Base-by-base conservation (phyloP, 2,797 vertebrate genomes). In the Enteromius afrohamiltoni region DNA sequence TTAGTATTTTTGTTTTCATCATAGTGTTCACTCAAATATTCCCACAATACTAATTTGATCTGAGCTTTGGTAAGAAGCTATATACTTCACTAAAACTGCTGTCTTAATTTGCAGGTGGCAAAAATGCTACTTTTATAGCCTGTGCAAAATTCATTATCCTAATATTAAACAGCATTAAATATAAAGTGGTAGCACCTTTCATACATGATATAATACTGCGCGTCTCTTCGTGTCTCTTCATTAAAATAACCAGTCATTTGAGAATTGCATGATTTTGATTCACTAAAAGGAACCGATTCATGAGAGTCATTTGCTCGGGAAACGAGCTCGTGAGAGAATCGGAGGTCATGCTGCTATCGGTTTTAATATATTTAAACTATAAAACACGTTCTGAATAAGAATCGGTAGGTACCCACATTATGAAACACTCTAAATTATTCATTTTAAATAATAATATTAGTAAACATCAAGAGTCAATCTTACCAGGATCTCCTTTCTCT, bases 401-500 rank as follows among this genome's bases (percentile, higher is more conserved):
- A 71, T 8, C 6, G 16, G 16, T 49, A 5, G 7, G 23, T 73
- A 21, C 4, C 17, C 26, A 45, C 14, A 26, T 17, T 21, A 19
- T n/a, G 16, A 53, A 75, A 13, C 19, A 55, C 19, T 8, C 19
- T 1, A 9, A 51, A 21, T 53, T 0, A 7, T 21, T 53, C 13
- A 37, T 75, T 58, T 58, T 23, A 55, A 14, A 42, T 51, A 17
- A 26, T 10, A 10, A 55, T n/a, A 16, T 2, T 6, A 29, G 6
- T 2, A 64, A 1, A 3, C 6, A 37, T 21, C 23, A 55, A 47
- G 47, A 31, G 17, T 79, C 0, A 21, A 7, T 47, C 79, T 93
- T 89, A 96, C 96, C 96, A 91, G 92, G 88, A 9, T 94, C 91
- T 0, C 96, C 96, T 89, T 95, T 96, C 73, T 93, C 91, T 71